Percentiles rank a stretch among this genome's conserved stretches.
Conservation (phyloP, 2,113 vertebrate species). For the Dromas ardeola region DNA sequence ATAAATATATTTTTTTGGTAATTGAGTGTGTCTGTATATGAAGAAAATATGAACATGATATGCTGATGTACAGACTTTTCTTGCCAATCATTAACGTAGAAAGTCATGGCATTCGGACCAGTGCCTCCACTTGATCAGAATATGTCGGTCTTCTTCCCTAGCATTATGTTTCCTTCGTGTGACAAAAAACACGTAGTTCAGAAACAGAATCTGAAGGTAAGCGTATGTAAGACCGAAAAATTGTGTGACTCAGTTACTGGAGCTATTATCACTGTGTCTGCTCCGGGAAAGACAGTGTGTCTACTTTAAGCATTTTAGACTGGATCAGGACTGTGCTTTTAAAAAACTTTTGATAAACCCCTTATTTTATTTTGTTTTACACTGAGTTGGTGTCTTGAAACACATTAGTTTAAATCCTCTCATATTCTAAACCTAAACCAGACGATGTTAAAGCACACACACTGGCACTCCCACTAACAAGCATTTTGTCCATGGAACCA, state of each 20-base stretch:
- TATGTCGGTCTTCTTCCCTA: background rate
- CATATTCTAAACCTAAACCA: background rate
- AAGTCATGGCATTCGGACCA: background rate
- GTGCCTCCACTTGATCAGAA: background rate
- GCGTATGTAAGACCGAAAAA: background rate
- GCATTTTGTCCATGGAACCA: background rate
- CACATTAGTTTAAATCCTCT: background rate
- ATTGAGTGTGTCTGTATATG: background rate
- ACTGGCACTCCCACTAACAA: background rate
- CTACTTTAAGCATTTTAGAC: background rate
- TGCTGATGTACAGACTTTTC: background rate
- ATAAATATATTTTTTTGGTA: background rate
- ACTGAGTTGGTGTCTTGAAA: background rate
- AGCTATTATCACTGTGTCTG: background rate
- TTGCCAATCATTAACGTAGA: background rate
- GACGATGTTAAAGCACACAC: background rate
- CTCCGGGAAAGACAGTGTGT: background rate
- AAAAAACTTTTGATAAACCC: background rate
- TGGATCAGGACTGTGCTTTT: background rate
- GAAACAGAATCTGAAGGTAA: background rate
- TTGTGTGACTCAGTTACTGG: background rate
- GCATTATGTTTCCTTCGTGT: background rate
- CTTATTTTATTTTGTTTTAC: background rate
- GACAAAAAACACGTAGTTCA: background rate
- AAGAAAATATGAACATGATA: background rate